Evolutionary conservation across 1,140 invertebrate genomes (phyloP).

Genomic region (Penaeus indicus): DNA sequence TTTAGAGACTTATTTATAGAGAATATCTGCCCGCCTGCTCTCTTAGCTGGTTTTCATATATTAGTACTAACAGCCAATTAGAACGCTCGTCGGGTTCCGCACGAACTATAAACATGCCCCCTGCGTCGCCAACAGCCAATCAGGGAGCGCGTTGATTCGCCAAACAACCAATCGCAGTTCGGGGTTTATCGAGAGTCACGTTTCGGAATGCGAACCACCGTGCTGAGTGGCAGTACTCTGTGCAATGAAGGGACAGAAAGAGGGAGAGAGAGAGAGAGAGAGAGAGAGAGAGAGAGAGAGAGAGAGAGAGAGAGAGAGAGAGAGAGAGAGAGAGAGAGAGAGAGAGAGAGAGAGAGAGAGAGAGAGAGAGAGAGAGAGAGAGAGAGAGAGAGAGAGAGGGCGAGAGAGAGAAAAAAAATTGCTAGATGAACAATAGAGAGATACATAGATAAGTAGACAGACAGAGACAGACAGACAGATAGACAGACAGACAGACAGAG

Average conservation of each 20-base stretch:
- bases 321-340: no score
- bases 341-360: no score
- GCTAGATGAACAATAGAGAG: no score
- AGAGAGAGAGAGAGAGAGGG: no score
- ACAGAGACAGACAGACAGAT: no score
- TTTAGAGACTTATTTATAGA: conserved; percentile 24
- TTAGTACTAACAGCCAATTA: conserved; percentile 28
- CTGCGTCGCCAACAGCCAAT: background rate
- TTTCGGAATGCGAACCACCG: background rate
- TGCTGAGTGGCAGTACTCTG: background rate
- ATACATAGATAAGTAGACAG: no score
- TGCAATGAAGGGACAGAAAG: background rate
- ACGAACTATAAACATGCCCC: conserved; percentile 2
- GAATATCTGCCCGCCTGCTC: conserved; percentile 18
- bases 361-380: no score
- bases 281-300: conserved; percentile 5
- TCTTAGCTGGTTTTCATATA: conserved; percentile 26
- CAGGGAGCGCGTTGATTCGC: no score
- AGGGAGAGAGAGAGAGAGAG: conserved; percentile 10
- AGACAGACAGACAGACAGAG: no score
- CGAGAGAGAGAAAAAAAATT: no score
- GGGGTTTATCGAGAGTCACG: no score
- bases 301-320: background rate
- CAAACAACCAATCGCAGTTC: no score
- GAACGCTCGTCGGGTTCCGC: background rate